phyloP scores from a whole-genome alignment of 2,113 vertebrate species.

The Platichthys stellatus region DNA sequence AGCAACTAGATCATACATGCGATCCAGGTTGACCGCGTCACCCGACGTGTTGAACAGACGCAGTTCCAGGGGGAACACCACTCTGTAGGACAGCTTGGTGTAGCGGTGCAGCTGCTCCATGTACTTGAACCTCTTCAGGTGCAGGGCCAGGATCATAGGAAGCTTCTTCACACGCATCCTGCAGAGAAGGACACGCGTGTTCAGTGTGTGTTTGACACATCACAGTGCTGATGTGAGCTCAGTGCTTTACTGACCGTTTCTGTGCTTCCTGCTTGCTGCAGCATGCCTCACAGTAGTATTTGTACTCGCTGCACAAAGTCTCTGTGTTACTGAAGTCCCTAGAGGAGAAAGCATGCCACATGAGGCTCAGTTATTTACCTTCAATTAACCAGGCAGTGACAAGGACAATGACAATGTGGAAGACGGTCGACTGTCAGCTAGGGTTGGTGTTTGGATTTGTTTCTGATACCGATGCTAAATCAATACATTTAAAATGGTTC shows the following conservation, averaged over 20 bases:
- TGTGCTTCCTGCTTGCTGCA: slow-evolving; percentile 99
- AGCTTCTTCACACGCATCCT: slow-evolving; percentile 98
- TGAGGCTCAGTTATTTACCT: slow-evolving; percentile 27
- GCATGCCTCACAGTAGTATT: slow-evolving; percentile 98
- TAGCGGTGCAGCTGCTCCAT: slow-evolving; percentile 98
- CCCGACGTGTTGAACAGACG: slow-evolving; percentile 97
- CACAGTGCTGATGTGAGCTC: background rate
- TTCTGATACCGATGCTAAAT: too few species aligned
- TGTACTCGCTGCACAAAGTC: slow-evolving; percentile 97
- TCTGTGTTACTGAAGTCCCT: slow-evolving; percentile 99
- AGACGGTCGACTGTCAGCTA: background rate
- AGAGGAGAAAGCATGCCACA: slow-evolving; percentile 61
- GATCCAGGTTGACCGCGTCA: slow-evolving; percentile 92
- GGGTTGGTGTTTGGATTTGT: background rate
- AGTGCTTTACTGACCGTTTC: slow-evolving; percentile 87
- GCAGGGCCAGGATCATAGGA: slow-evolving; percentile 97
- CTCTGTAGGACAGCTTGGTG: slow-evolving; percentile 95
- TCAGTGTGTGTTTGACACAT: background rate
- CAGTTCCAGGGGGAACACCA: slow-evolving; percentile 94
- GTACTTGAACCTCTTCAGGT: slow-evolving; percentile 97
- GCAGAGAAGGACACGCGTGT: slow-evolving; percentile 15
- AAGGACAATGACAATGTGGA: background rate
- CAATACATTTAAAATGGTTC: too few species aligned
- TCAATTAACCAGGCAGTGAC: background rate
- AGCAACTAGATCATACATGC: slow-evolving; percentile 96